Evolutionary conservation across 30 jellyfish, hydroid and myxozoan genomes (phyloP).

Genomic region (Aurelia aurita complex sp. Pacific): DNA sequence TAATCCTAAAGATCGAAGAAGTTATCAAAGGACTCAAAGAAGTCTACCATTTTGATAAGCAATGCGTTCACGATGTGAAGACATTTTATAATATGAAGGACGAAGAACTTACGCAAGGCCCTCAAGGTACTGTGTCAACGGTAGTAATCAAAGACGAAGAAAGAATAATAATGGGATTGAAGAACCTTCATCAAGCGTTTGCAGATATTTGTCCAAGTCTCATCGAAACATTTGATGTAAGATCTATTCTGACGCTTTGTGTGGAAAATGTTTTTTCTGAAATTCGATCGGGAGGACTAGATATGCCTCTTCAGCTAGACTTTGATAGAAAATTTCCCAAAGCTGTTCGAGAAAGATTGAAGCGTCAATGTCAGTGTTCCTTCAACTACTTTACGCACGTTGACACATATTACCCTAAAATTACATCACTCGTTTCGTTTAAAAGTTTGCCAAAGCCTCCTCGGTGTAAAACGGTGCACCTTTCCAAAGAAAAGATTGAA

Average conservation of each 20-base stretch:
- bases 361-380: constrained; percentile 37
- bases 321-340: constrained; percentile 37
- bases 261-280: constrained; percentile 18
- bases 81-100: constrained; percentile 22
- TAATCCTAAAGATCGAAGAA: constrained; percentile 13
- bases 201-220: constrained; percentile 26
- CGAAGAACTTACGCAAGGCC: constrained; percentile 36
- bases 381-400: constrained; percentile 22
- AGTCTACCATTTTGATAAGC: constrained; percentile 19
- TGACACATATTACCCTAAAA: constrained; percentile 10
- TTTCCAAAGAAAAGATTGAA: neutral
- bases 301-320: constrained; percentile 43
- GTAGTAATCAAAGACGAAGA: constrained; percentile 37
- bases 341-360: constrained; percentile 44
- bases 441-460: constrained; percentile 42
- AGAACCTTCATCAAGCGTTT: constrained; percentile 19
- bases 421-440: constrained; percentile 24
- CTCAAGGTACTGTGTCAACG: constrained; percentile 39
- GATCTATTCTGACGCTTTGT: constrained; percentile 34
- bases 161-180: constrained; percentile 18
- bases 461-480: constrained; percentile 4
- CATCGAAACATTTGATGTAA: constrained; percentile 28
- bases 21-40: constrained; percentile 20
- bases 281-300: constrained; percentile 34
- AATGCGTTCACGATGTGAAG: constrained; percentile 32